A percentile compares a stretch with the other conserved stretches of the same genome.
Evolutionary conservation across 1,140 invertebrate species (phyloP).

Genomic region (Apolygus lucorum): DNA sequence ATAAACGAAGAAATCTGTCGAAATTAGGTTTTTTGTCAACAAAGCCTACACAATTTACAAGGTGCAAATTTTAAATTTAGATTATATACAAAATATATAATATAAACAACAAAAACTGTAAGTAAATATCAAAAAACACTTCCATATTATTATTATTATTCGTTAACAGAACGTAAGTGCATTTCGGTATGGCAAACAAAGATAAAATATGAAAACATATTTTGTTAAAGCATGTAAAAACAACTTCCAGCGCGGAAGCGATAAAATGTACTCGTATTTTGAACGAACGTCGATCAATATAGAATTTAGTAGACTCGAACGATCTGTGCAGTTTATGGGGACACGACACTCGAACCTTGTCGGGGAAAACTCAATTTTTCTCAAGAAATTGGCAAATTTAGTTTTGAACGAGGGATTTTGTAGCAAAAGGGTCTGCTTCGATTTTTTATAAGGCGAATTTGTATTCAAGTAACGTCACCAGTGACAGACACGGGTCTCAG

Average conservation of each 20-base stretch:
- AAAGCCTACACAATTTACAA: not conserved
- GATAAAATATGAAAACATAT: not conserved
- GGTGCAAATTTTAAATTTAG: not conserved
- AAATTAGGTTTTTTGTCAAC: not conserved
- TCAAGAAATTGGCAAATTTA: too few relatives aligned
- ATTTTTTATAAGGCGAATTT: too few relatives aligned
- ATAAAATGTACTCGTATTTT: not conserved
- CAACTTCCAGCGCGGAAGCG: not conserved
- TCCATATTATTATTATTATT: not conserved
- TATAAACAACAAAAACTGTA: not conserved
- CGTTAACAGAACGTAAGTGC: not conserved
- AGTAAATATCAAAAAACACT: not conserved
- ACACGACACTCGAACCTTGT: too few relatives aligned
- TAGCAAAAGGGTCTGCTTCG: too few relatives aligned
- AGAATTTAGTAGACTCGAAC: too few relatives aligned
- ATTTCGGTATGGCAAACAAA: constrained; percentile 1
- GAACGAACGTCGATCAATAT: too few relatives aligned
- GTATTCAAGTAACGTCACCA: too few relatives aligned
- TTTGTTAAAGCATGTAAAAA: not conserved
- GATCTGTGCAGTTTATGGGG: too few relatives aligned
- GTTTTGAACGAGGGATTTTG: too few relatives aligned
- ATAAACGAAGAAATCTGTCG: not conserved
- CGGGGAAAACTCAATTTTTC: too few relatives aligned
- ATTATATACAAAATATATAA: constrained; percentile 7
- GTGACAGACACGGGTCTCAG: too few relatives aligned